These are phyloP conservation scores for Columbina picui DNA, from an alignment of 2,113 vertebrate genomes.

Conservation along the genomic window DNA sequence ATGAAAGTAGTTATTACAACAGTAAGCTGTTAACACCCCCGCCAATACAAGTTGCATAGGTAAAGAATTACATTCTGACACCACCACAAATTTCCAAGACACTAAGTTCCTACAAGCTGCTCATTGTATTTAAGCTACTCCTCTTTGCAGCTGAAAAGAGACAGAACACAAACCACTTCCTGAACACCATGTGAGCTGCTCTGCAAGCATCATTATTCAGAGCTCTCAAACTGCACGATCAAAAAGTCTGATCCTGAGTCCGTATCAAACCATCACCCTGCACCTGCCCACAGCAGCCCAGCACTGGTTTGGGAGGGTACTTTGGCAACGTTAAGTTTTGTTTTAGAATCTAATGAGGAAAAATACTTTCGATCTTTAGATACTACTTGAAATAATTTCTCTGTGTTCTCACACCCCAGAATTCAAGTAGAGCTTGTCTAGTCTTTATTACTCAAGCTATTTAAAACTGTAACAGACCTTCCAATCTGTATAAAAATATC, in stretches of 20 bases:
- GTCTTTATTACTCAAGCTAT: background rate
- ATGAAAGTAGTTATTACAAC: background rate
- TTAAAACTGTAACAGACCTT: background rate
- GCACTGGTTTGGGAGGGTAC: fast-evolving
- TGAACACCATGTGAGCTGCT: background rate
- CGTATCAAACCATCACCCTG: background rate
- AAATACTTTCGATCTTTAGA: background rate
- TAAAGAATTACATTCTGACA: background rate
- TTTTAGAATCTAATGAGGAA: background rate
- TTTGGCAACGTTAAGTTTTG: background rate
- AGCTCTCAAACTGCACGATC: background rate
- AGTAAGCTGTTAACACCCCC: background rate
- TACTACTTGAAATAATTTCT: background rate
- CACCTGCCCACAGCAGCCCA: background rate
- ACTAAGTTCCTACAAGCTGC: background rate
- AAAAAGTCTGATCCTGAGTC: background rate
- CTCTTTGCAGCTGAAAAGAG: background rate
- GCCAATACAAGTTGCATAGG: background rate
- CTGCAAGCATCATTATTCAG: background rate
- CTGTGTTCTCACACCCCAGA: background rate
- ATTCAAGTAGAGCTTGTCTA: background rate
- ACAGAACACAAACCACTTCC: background rate
- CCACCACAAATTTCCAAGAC: background rate
- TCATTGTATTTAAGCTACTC: background rate
- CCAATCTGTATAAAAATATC: background rate